Conservation (phyloP, 2,888 invertebrate genomes). For the Stenurella melanura region DNA sequence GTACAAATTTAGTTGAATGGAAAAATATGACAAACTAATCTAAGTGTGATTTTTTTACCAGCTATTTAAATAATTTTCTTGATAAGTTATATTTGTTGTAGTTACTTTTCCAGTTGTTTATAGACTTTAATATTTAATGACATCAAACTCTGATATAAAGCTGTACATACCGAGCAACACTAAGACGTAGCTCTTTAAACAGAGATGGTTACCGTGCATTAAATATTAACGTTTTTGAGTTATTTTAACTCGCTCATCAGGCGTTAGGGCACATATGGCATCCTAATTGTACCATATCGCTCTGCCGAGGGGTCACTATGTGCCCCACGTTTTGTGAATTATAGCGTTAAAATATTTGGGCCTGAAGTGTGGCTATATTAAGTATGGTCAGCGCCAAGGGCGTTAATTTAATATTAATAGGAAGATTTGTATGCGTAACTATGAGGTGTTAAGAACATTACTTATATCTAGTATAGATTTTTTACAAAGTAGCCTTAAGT, state of each 20-base stretch:
- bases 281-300: not conserved
- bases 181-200: not conserved
- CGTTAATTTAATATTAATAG: slow-evolving; percentile 9
- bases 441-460: slow-evolving; percentile 40
- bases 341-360: not conserved
- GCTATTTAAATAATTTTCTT: not conserved
- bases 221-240: slow-evolving; percentile 5
- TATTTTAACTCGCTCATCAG: not conserved
- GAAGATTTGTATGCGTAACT: slow-evolving; percentile 14
- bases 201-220: not conserved
- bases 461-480: slow-evolving; percentile 42
- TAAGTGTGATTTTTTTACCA: slow-evolving; percentile 13
- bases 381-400: not conserved
- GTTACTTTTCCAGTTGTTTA: not conserved
- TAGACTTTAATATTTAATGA: not conserved
- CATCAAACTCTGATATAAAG: not conserved
- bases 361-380: not conserved
- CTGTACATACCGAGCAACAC: not conserved
- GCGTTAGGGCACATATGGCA: not conserved
- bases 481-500: slow-evolving; percentile 49
- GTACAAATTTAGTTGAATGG: slow-evolving; percentile 38
- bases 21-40: slow-evolving; percentile 16
- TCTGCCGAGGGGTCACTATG: not conserved
- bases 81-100: not conserved
- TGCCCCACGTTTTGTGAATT: not conserved